Evolutionary conservation across 2,797 vertebrate genomes (phyloP), one percentile per base, ranked within the genome.

Genomic region (Psittacula derbiana): DNA sequence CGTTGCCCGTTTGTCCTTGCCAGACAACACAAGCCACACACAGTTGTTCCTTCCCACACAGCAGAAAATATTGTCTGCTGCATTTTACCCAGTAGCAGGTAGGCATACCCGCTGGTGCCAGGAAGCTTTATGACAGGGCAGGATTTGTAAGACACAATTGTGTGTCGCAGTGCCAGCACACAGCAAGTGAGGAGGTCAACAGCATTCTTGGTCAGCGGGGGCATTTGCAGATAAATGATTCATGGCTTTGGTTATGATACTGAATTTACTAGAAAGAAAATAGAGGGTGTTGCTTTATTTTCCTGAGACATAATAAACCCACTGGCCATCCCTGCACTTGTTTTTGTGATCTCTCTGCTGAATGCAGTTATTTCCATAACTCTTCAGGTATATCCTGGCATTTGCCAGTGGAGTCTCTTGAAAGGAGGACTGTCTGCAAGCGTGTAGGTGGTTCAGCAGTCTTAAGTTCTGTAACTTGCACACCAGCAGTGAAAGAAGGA

Each of bases 281-380:
- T 55, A 70, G 18, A 60, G 28, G 25, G n/a, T 23, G 4, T 81
- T 69, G 6, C 36, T 78, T 74, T 80, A 3, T 86, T 88, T 93
- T 91, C 90, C 92, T 92, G 93, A 90, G 95, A 88, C 11, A 0
- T 23, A 55, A 88, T 92, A 79, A 93, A 86, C 46, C 21, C 13
- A 4, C 19, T 86, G n/a, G 66, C n/a, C 5, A 4, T 65, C 58
- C 65, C 40, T 72, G 41, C 24, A 21, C 18, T 89, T 1, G 0
- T 65, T 91, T 90, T 36, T 83, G 8, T 57, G 13, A 13, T 69
- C 6, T 52, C 31, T 73, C 38, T 74, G 24, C 41, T 72, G 49
- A 61, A 50, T 65, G 25, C 17, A 57, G 19, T 74, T 80, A 40
- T 38, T 80, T 67, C 21, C 52, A 0, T 64, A 74, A 69, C 38